Base-by-base conservation (phyloP, 2,113 vertebrate genomes). In the Prunella himalayana region DNA sequence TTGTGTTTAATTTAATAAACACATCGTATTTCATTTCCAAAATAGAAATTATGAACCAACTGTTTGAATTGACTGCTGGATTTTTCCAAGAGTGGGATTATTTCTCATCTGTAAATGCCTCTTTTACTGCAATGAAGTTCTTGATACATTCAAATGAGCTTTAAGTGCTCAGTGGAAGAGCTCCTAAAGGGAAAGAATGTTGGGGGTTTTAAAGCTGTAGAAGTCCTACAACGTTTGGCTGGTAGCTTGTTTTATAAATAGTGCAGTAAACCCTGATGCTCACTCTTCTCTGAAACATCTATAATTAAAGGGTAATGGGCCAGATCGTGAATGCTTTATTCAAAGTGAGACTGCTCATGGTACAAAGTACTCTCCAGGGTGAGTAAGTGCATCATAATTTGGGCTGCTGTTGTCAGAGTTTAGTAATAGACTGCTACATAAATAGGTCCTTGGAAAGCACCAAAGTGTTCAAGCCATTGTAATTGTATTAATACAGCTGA, bases 391-490 rank as follows among this genome's bases (percentile, higher is more conserved):
- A 96, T 95, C 95, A 95, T 95, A 95, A 93, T 94, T 90, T 90
- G 90, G 70, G 69, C 76, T 93, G 53, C 57, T 93, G 92, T 88
- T 96, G 92, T 96, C 92, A 93, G 94, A 86, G 85, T 86, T 95
- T 96, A 95, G 94, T 95, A 94, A 96, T 81, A 96, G 92, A 86
- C 92, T 94, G 71, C 79, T 88, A 7, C 88, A 92, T 94, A 96
- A 97, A 96, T 90, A 96, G 82, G 90, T 86, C 90, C 83, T 94
- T 93, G 94, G 95, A 97, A 97, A 96, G 96, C 82, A 96, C 93
- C 90, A 82, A 78, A 96, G 92, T 88, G 33, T 94, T 96, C 72
- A 73, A 94, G 64, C 51, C 60, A 86, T 86, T 90, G 37, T 93
- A 92, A 94, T 93, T 96, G 80, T 80, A 84, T 93, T 93, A 90